Evolutionary conservation across 2,888 invertebrate genomes (phyloP).

Genomic region (Phyllotreta cruciferae): DNA sequence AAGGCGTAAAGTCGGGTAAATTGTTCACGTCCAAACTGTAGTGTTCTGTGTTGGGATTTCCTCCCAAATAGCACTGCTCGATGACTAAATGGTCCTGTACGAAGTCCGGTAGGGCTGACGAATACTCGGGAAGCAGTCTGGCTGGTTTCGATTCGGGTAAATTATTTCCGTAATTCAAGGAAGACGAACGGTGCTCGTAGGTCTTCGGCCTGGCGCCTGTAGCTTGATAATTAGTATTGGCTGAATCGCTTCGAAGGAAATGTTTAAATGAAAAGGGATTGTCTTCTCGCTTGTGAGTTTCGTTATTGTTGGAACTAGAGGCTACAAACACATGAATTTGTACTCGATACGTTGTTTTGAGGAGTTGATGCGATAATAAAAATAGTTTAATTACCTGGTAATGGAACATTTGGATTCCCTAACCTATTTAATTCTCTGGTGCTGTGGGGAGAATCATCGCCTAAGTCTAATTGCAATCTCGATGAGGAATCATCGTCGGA

Average conservation of each 20-base stretch:
- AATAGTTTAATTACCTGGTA: conserved; percentile 41
- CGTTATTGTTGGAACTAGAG: conserved; percentile 35
- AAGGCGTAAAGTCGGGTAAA: conserved; percentile 39
- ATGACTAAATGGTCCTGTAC: conserved; percentile 88
- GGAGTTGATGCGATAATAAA: neutral
- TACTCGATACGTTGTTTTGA: neutral
- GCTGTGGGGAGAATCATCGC: conserved; percentile 49
- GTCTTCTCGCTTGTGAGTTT: conserved; percentile 64
- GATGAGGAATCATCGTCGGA: conserved; percentile 42
- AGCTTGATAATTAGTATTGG: conserved; percentile 69
- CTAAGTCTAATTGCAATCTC: conserved; percentile 49
- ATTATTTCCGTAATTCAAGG: conserved; percentile 56
- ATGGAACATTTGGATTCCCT: conserved; percentile 45
- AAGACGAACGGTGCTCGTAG: conserved; percentile 58
- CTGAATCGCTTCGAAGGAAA: conserved; percentile 71
- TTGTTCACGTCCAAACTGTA: conserved; percentile 56
- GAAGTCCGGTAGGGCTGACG: conserved; percentile 82
- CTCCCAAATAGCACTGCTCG: conserved; percentile 66
- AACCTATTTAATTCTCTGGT: conserved; percentile 47
- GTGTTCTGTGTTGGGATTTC: conserved; percentile 61
- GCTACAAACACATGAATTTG: conserved; percentile 23
- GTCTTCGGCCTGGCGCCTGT: conserved; percentile 84
- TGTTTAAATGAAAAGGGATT: conserved; percentile 87
- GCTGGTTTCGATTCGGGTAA: conserved; percentile 47
- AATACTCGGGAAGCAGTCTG: conserved; percentile 62